A percentile compares a stretch with the other conserved stretches of the same genome.
phyloP scores from a whole-genome alignment of 2,113 vertebrate species.

The Lycocorax pyrrhopterus region DNA sequence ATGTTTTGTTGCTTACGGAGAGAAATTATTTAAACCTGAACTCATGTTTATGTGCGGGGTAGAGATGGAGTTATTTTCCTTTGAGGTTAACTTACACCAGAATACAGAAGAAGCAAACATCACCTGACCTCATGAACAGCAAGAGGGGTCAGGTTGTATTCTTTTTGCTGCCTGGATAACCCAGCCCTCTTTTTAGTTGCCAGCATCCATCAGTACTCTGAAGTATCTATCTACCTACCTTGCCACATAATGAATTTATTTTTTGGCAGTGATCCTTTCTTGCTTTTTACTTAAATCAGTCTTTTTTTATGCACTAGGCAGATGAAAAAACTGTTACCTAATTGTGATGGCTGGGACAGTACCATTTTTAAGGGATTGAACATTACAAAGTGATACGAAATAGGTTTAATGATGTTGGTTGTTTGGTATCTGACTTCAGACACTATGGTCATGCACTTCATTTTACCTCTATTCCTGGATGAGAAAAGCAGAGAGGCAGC shows the following conservation, averaged over 20 bases:
- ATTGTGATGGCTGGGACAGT: background rate
- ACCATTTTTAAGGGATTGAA: background rate
- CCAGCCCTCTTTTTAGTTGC: background rate
- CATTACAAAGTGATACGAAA: background rate
- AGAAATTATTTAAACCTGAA: background rate
- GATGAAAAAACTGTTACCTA: background rate
- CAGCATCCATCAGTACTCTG: background rate
- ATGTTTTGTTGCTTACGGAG: background rate
- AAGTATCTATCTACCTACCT: background rate
- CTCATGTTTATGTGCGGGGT: background rate
- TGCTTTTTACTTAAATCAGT: background rate
- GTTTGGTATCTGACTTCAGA: background rate
- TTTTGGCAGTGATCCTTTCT: background rate
- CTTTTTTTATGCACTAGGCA: background rate
- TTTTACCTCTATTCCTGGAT: background rate
- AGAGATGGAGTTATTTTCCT: background rate
- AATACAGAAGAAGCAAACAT: background rate
- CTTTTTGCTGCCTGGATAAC: background rate
- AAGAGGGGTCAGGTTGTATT: background rate
- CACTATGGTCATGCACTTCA: background rate
- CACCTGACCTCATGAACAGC: background rate
- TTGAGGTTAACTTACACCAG: background rate
- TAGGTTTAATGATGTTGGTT: background rate
- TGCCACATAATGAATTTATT: background rate
- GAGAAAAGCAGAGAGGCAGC: background rate